phyloP scores from a whole-genome alignment of 2,113 vertebrate genomes.

The Leptocoma aspasia region DNA sequence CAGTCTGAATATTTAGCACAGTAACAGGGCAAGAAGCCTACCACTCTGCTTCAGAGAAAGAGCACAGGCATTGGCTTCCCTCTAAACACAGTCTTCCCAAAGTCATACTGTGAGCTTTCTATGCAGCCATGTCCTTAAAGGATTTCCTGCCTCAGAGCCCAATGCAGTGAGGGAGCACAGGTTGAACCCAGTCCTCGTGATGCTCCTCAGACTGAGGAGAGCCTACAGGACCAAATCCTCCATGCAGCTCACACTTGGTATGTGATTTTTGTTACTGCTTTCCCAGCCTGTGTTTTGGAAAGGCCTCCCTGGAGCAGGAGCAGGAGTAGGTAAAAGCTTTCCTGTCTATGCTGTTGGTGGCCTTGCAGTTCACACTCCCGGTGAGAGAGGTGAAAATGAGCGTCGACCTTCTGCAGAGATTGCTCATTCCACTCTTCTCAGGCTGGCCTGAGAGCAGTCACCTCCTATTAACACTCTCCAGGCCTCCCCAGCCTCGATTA shows the following conservation, averaged over 20 bases:
- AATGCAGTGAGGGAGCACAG: neutral
- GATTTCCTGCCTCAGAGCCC: neutral
- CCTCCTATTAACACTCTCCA: neutral
- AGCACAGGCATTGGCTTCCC: neutral
- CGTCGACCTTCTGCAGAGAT: accelerated
- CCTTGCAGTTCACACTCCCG: neutral
- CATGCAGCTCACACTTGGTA: neutral
- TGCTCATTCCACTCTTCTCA: neutral
- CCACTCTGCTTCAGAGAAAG: neutral
- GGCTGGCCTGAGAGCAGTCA: neutral
- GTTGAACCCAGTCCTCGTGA: neutral
- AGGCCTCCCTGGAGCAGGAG: neutral
- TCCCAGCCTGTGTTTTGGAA: neutral
- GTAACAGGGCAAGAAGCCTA: neutral
- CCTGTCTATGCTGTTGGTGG: neutral
- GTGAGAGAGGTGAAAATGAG: neutral
- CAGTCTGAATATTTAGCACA: neutral
- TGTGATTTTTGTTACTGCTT: neutral
- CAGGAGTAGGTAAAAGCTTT: neutral
- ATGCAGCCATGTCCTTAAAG: neutral
- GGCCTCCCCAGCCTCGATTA: neutral
- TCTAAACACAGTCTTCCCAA: neutral
- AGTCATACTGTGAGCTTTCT: neutral
- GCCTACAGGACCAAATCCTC: neutral
- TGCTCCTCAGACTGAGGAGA: neutral